Evolutionary conservation across 2,113 vertebrate genomes (phyloP).

Genomic region (Sterna hirundo): DNA sequence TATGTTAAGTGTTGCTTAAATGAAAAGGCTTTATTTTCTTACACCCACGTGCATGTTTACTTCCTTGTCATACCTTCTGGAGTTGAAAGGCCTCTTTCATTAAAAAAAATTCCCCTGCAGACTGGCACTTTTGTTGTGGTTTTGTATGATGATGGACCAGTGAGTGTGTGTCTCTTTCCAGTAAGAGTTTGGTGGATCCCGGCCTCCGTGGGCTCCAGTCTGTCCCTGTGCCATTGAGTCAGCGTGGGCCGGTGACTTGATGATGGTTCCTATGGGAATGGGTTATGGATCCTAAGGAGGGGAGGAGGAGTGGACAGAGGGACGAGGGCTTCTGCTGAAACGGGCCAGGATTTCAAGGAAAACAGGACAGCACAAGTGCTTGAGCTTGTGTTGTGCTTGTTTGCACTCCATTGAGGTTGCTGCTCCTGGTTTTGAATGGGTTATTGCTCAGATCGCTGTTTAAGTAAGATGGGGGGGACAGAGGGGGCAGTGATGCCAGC

Average conservation of each 20-base stretch:
- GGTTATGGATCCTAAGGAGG: neutral
- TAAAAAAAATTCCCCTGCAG: neutral
- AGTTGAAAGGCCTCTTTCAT: constrained; percentile 50
- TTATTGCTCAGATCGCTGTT: rapidly evolving
- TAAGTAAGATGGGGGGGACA: neutral
- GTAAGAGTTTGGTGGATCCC: rapidly evolving
- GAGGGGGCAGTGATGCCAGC: neutral
- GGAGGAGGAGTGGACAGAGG: neutral
- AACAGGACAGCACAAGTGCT: neutral
- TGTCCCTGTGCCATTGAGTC: neutral
- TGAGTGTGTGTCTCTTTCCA: neutral
- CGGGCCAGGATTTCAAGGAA: neutral
- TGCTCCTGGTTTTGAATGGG: neutral
- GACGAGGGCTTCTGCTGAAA: neutral
- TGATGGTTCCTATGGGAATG: neutral
- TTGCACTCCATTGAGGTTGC: neutral
- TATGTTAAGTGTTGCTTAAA: neutral
- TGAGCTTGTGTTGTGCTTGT: neutral
- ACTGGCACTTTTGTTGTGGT: neutral
- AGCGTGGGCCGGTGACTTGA: neutral
- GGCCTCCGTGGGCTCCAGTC: neutral
- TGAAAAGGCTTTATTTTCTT: constrained; percentile 46
- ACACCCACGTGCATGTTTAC: constrained; percentile 23
- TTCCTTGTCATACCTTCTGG: constrained; percentile 21
- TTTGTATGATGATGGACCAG: neutral